phyloP scores from a whole-genome alignment of 2,113 vertebrate genomes.

The Lampris megalopsis region DNA sequence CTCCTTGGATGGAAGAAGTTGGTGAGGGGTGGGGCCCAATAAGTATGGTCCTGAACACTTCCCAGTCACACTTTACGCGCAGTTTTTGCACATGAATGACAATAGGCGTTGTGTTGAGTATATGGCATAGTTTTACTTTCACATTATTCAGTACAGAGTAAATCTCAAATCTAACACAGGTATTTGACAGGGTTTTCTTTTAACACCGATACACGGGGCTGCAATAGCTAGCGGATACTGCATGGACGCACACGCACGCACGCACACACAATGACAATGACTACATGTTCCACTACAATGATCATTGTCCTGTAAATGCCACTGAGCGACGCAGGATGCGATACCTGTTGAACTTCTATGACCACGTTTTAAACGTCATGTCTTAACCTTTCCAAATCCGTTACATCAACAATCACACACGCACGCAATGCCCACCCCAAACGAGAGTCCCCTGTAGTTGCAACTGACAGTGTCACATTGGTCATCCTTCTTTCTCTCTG shows the following conservation, averaged over 20 bases:
- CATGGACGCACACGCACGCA: conserved; percentile 68
- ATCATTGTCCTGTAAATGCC: conserved; percentile 63
- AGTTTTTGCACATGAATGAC: neutral
- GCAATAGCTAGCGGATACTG: conserved; percentile 83
- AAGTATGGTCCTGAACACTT: no score
- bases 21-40: no score
- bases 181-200: conserved; percentile 78
- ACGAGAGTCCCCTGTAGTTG: conserved; percentile 44
- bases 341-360: conserved; percentile 60
- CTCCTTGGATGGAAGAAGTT: no score
- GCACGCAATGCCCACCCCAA: conserved; percentile 5
- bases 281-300: conserved; percentile 73
- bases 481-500: conserved; percentile 44
- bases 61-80: no score
- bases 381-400: conserved; percentile 33
- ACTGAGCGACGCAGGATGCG: conserved; percentile 57
- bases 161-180: conserved; percentile 84
- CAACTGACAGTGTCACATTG: conserved; percentile 59
- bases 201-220: conserved; percentile 84
- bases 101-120: conserved; percentile 61
- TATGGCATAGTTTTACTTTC: conserved; percentile 87
- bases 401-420: conserved; percentile 27
- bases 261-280: conserved; percentile 55
- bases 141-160: conserved; percentile 88
- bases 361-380: conserved; percentile 72